phyloP scores from a whole-genome alignment of 2,888 invertebrate genomes.

The Elegia similella region DNA sequence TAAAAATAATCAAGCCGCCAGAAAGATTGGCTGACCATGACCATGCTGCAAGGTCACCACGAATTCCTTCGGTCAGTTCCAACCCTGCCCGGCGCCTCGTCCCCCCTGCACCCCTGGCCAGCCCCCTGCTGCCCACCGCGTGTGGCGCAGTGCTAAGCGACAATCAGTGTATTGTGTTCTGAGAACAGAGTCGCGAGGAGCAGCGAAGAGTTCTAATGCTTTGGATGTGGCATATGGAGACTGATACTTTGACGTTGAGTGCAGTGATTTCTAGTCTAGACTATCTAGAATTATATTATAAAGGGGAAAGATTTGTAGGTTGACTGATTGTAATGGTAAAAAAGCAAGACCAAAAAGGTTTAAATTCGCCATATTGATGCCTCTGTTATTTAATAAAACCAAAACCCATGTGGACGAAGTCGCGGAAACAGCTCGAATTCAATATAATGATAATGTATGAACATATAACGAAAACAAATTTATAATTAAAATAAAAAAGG shows the following conservation, averaged over 20 bases:
- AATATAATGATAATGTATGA: no score
- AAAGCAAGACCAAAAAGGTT: no score
- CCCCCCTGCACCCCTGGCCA: slow-evolving; percentile 21
- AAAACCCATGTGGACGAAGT: no score
- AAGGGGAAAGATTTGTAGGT: no score
- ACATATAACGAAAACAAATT: no score
- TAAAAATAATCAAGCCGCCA: background rate
- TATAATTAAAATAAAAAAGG: no score
- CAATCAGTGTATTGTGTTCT: slow-evolving; percentile 75
- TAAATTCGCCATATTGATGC: no score
- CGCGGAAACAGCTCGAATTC: no score
- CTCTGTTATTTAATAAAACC: no score
- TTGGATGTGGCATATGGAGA: slow-evolving; percentile 41
- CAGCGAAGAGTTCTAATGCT: slow-evolving; percentile 19
- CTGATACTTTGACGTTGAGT: background rate
- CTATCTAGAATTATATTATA: no score
- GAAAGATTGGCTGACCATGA: background rate
- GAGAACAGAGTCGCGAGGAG: slow-evolving; percentile 53
- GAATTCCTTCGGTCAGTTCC: slow-evolving; percentile 5
- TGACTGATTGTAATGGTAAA: no score
- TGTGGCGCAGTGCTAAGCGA: slow-evolving; percentile 61
- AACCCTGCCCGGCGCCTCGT: slow-evolving; percentile 14
- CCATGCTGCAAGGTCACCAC: slow-evolving; percentile 9
- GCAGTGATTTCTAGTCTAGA: background rate
- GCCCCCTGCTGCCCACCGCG: slow-evolving; percentile 19